Conservation (phyloP, 2,113 vertebrate species). For the Brachypodius melanocephalos region DNA sequence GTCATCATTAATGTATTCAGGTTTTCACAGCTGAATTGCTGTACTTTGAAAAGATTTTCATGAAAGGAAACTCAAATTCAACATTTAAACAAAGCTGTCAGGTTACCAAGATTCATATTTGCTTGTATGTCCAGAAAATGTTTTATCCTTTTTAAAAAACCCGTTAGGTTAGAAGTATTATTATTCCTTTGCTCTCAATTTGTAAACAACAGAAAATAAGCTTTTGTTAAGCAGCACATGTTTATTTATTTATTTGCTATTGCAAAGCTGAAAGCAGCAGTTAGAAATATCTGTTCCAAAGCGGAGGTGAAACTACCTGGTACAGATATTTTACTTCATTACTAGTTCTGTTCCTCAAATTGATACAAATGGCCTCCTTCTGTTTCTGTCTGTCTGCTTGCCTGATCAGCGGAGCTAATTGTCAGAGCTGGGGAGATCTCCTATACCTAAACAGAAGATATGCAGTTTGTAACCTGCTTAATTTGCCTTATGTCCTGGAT, state of each 20-base stretch:
- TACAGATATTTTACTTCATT: constrained; percentile 75
- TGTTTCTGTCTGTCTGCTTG: constrained; percentile 78
- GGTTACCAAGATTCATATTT: constrained; percentile 67
- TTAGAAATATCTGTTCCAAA: constrained; percentile 53
- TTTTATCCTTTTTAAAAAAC: constrained; percentile 42
- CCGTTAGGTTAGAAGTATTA: constrained; percentile 22
- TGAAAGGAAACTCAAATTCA: constrained; percentile 73
- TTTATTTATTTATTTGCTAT: constrained; percentile 46
- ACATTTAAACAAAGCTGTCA: constrained; percentile 72
- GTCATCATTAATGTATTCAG: constrained; percentile 77
- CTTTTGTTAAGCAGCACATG: constrained; percentile 34
- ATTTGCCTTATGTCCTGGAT: constrained; percentile 80
- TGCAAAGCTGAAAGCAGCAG: neutral
- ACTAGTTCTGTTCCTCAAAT: constrained; percentile 77
- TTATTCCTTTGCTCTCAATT: constrained; percentile 52
- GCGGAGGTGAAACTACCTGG: constrained; percentile 65
- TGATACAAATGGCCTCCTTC: constrained; percentile 84
- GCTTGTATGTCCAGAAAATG: constrained; percentile 64
- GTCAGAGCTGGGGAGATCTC: constrained; percentile 70
- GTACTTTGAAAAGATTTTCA: constrained; percentile 75
- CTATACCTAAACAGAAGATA: constrained; percentile 74
- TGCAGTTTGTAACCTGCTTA: constrained; percentile 77
- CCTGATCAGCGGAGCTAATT: constrained; percentile 75
- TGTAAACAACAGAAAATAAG: constrained; percentile 63
- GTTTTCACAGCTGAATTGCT: constrained; percentile 75